A percentile compares a stretch with the other conserved stretches of the same genome.
These are phyloP conservation scores for Sitta europaea DNA, from an alignment of 2,113 vertebrate species.

Conservation along the genomic window DNA sequence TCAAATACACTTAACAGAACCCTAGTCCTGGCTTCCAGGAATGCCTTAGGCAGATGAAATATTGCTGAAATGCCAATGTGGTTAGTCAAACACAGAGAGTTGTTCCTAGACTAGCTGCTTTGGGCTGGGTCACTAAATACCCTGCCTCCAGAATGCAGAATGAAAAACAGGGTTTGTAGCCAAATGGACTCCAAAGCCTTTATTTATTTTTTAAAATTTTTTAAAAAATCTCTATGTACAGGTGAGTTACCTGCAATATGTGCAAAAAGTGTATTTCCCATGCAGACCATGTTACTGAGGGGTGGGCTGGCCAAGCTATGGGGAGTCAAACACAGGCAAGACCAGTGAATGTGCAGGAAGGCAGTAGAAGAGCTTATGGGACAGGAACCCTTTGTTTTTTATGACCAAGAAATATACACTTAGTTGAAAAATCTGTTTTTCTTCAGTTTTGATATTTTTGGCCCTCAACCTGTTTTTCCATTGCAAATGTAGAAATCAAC, in stretches of 20 bases:
- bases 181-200: neutral
- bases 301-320: neutral
- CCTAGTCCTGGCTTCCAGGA: neutral
- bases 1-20: neutral
- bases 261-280: neutral
- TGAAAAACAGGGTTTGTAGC: neutral
- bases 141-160: neutral
- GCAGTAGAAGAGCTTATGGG: neutral
- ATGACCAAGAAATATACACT: neutral
- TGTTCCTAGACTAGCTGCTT: neutral
- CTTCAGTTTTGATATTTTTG: neutral
- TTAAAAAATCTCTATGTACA: neutral
- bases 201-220: neutral
- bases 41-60: neutral
- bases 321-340: neutral
- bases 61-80: fast-evolving
- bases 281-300: neutral
- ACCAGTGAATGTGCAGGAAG: neutral
- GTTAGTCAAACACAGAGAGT: neutral
- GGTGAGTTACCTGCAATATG: neutral
- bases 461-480: neutral
- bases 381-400: neutral
- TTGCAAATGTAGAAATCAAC: neutral
- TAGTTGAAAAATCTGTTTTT: neutral
- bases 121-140: neutral